Percentiles rank a stretch among this genome's conserved stretches.
These are phyloP conservation scores for Lontra canadensis DNA, from an alignment of 2,113 vertebrate species.

Conservation along the genomic window DNA sequence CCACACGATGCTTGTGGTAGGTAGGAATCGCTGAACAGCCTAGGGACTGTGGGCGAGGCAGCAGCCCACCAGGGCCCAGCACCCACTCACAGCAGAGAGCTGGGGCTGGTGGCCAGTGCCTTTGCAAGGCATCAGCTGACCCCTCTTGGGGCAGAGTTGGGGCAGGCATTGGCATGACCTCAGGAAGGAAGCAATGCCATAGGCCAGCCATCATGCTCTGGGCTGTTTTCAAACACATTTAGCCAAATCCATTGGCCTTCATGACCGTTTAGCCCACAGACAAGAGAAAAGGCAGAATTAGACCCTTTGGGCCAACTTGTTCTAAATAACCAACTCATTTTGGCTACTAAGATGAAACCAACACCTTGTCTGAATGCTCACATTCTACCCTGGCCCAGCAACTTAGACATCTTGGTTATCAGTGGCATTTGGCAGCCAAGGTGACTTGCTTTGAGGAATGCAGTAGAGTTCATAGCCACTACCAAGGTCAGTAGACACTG, in stretches of 20 bases:
- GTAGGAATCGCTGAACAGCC: neutral
- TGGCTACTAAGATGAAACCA: conserved; percentile 30
- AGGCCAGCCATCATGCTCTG: neutral
- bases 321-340: neutral
- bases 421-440: conserved; percentile 61
- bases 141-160: neutral
- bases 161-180: neutral
- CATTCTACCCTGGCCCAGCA: conserved; percentile 51
- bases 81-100: neutral
- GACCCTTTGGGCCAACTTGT: neutral
- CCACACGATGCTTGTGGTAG: neutral
- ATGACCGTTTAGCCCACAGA: neutral
- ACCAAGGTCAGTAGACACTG: conserved; percentile 36
- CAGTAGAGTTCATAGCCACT: conserved; percentile 54
- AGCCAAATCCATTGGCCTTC: neutral
- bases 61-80: neutral
- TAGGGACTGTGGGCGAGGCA: neutral
- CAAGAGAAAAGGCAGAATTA: neutral
- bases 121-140: neutral
- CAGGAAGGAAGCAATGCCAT: rapidly evolving
- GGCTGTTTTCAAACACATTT: conserved; percentile 50
- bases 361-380: conserved; percentile 45
- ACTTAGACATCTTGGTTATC: conserved; percentile 9
- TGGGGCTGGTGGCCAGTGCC: neutral
- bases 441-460: conserved; percentile 64